Base-by-base conservation (phyloP, 2,797 vertebrate genomes). In the Leptatherina wallacei region DNA sequence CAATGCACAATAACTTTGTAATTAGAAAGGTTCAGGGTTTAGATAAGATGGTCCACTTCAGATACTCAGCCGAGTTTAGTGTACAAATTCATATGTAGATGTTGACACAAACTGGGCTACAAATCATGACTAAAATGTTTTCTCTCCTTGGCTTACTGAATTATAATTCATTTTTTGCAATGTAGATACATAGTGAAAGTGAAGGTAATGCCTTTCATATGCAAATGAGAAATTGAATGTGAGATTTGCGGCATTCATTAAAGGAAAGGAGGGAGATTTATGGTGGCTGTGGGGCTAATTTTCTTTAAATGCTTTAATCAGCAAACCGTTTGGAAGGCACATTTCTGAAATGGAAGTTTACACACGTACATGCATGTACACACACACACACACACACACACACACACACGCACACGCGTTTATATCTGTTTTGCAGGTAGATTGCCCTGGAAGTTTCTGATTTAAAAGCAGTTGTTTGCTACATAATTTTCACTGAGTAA, bases 281-380 rank as follows among this genome's bases (percentile, higher is more conserved):
- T 61, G 64, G 66, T 73, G 61, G 56, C 81, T 83, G 80, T 42
- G 73, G 62, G 71, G 78, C 72, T 89, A 80, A 88, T 88, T 91
- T 86, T 72, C 76, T 73, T 80, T 83, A 85, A 90, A 89, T 86
- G 70, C 82, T 78, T 89, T 87, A 80, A 92, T 91, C 88, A 90
- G 88, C 74, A 80, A 83, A 85, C 69, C 22, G 51, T 75, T 75
- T 70, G 73, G 51, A 78, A 87, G 71, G 61, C 70, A 79, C 56
- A 71, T 69, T 67, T 85, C 61, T 71, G 59, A 74, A 75, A 84
- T 77, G 63, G 65, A 82, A 68, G 66, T 73, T 80, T 44, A 61
- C 68, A 52, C 65, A 20, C 4, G 6, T 36, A 18, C 70, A 33
- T 55, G 60, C 4, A 40, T 35, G 60, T 3, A 36, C 38, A n/a